These are phyloP conservation scores for Zoanthus gigantus DNA, from an alignment of 92 coral and sea anemone genomes.

Conservation along the genomic window DNA sequence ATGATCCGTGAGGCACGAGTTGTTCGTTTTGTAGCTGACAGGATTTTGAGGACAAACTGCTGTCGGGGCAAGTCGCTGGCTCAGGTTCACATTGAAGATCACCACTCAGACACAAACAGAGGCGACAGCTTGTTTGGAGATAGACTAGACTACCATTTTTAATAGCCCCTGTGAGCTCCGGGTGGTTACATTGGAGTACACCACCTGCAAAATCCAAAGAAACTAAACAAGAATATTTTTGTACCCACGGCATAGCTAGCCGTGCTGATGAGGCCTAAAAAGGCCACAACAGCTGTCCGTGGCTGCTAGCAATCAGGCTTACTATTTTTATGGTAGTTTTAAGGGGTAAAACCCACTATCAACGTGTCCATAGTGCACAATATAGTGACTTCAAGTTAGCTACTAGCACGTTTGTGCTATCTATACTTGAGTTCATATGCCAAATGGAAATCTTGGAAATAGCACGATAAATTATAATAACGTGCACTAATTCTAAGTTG, in stretches of 20 bases:
- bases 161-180: constrained; percentile 33
- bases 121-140: constrained; percentile 73
- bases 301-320: no score
- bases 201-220: constrained; percentile 18
- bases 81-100: constrained; percentile 65
- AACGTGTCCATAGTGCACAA: no score
- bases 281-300: no score
- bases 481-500: no score
- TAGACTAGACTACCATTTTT: constrained; percentile 70
- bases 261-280: no score
- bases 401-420: no score
- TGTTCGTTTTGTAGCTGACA: constrained; percentile 79
- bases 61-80: constrained; percentile 62
- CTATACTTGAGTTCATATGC: no score
- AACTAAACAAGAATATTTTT: neutral
- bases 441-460: no score
- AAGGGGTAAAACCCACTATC: no score
- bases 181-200: constrained; percentile 53
- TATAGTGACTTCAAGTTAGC: no score
- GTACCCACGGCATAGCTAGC: neutral
- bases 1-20: constrained; percentile 62
- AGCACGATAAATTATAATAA: no score
- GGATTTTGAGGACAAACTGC: constrained; percentile 37
- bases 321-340: no score
- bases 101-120: constrained; percentile 81